Conservation (phyloP, 2,888 invertebrate species). For the Gortyna flavago region DNA sequence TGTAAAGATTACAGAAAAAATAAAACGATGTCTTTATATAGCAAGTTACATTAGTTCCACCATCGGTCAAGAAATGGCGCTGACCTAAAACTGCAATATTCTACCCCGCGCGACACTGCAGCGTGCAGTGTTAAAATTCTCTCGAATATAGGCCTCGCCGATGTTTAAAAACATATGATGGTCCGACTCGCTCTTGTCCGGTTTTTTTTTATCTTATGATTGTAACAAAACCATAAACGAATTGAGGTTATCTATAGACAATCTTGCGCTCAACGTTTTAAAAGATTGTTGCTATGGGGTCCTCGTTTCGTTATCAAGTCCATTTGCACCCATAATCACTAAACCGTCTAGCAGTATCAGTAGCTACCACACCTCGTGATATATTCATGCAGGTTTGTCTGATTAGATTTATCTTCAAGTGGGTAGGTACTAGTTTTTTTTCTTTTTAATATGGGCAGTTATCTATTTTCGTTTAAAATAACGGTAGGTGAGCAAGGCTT, state of each 20-base stretch:
- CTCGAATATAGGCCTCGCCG: too few species aligned
- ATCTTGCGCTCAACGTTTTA: slow-evolving; percentile 2
- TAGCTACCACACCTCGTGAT: slow-evolving; percentile 26
- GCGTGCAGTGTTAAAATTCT: too few species aligned
- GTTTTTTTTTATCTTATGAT: neutral
- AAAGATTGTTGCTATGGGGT: slow-evolving; percentile 19
- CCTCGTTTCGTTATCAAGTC: slow-evolving; percentile 12
- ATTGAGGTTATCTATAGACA: slow-evolving; percentile 15
- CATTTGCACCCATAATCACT: slow-evolving; percentile 9
- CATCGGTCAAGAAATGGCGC: too few species aligned
- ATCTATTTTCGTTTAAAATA: neutral
- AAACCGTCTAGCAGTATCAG: slow-evolving; percentile 18
- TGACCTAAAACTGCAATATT: too few species aligned
- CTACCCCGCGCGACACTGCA: too few species aligned
- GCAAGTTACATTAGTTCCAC: too few species aligned
- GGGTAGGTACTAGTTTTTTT: neutral
- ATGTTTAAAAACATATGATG: too few species aligned
- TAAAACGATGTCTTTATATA: too few species aligned
- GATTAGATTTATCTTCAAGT: slow-evolving; percentile 31
- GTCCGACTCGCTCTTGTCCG: too few species aligned
- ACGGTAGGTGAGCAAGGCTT: slow-evolving; percentile 7
- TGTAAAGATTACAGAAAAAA: too few species aligned
- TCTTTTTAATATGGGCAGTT: neutral
- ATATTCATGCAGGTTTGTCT: slow-evolving; percentile 3
- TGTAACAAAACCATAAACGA: neutral